phyloP scores from a whole-genome alignment of 1,140 invertebrate species.

The Bombus superbus region DNA sequence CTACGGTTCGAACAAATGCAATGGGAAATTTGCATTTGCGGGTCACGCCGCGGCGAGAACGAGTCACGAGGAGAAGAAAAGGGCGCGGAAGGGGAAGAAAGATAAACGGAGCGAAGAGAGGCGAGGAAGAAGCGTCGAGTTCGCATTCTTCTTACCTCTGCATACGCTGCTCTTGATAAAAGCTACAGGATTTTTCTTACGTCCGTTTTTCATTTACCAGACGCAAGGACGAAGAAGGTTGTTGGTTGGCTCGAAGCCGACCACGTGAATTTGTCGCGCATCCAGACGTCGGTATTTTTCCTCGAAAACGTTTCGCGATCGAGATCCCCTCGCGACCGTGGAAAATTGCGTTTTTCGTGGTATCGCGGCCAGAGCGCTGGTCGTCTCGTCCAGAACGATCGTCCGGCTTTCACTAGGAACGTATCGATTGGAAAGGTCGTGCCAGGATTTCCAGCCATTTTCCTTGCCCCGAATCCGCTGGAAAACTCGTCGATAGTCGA shows the following conservation, averaged over 20 bases:
- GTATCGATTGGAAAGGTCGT: no score
- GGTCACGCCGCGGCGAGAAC: conserved; percentile 36
- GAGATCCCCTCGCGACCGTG: no score
- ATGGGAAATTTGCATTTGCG: conserved; percentile 38
- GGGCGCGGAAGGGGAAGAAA: background rate
- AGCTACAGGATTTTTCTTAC: background rate
- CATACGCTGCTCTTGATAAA: conserved; percentile 13
- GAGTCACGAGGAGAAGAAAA: background rate
- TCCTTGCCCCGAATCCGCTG: no score
- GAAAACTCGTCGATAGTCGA: no score
- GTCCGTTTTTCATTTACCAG: background rate
- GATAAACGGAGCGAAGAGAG: background rate
- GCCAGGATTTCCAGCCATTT: no score
- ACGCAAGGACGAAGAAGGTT: background rate
- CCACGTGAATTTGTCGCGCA: background rate
- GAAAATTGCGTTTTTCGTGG: no score
- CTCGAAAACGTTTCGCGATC: background rate
- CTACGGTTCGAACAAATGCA: conserved; percentile 36
- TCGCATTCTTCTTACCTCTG: background rate
- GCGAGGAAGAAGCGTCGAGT: background rate
- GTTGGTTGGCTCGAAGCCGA: no score
- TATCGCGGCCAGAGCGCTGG: no score
- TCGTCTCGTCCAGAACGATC: no score
- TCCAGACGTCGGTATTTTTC: background rate
- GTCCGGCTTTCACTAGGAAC: no score